Conservation (phyloP, 2,113 vertebrate genomes). For the Etheostoma cragini region DNA sequence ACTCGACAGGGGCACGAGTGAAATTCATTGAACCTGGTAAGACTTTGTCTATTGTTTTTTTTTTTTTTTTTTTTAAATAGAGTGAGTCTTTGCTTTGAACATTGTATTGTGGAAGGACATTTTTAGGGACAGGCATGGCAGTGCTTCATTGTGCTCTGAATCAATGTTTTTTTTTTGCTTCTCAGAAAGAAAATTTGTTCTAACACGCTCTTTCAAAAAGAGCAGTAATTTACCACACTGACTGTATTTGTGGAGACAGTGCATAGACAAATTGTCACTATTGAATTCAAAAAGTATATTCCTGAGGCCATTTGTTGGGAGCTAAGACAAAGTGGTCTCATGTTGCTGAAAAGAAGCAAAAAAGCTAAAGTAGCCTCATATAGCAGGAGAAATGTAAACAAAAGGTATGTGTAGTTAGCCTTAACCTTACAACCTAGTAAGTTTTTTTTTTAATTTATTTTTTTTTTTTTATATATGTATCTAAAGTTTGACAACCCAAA, state of each 20-base stretch:
- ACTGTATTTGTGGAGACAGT: neutral
- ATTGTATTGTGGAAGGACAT: neutral
- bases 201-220: neutral
- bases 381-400: slow-evolving; percentile 46
- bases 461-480: neutral
- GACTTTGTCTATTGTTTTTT: neutral
- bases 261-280: neutral
- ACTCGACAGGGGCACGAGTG: slow-evolving; percentile 84
- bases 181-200: neutral
- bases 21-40: slow-evolving; percentile 87
- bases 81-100: neutral
- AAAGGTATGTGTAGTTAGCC: slow-evolving; percentile 63
- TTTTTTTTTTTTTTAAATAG: no score
- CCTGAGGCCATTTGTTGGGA: neutral
- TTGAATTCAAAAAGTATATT: neutral
- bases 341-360: neutral
- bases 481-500: no score
- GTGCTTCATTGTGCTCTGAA: neutral
- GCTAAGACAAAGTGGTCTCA: neutral
- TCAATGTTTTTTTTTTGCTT: neutral
- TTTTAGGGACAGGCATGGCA: neutral
- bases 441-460: neutral
- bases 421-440: slow-evolving; percentile 1
- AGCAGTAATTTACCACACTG: slow-evolving; percentile 7
- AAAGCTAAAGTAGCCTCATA: slow-evolving; percentile 33